Percentiles rank a stretch among this genome's conserved stretches.
These are phyloP conservation scores for Taeniopygia guttata DNA, from an alignment of 2,797 vertebrate species.

Conservation along the genomic window DNA sequence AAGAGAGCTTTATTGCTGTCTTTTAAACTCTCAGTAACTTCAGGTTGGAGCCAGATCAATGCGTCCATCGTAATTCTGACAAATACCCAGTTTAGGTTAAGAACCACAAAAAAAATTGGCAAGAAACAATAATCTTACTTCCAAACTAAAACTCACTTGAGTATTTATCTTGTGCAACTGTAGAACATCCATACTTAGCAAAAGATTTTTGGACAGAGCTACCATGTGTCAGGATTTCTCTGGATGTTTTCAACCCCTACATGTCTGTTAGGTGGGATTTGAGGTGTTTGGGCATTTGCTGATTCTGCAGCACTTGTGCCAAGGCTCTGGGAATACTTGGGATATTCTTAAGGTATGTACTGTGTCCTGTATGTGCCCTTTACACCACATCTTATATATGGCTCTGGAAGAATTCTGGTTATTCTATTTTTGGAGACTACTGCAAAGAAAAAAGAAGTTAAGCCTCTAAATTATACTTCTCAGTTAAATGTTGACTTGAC, in stretches of 20 bases:
- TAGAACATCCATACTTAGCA: not conserved
- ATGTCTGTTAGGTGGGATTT: not conserved
- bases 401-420: not conserved
- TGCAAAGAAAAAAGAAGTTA: not conserved
- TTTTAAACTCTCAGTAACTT: slow-evolving; percentile 72
- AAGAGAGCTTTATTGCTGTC: slow-evolving; percentile 76
- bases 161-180: not conserved
- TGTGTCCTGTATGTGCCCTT: not conserved
- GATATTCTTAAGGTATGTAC: not conserved
- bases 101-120: not conserved
- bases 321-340: not conserved
- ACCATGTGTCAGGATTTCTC: not conserved
- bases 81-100: not conserved
- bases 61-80: slow-evolving; percentile 54
- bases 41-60: slow-evolving; percentile 54
- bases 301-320: not conserved
- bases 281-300: not conserved
- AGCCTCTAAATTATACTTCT: not conserved
- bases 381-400: not conserved
- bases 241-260: not conserved
- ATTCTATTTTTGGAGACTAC: not conserved
- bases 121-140: not conserved
- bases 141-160: not conserved
- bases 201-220: not conserved
- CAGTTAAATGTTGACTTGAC: not conserved